phyloP scores from a whole-genome alignment of 2,888 invertebrate species.

The Caenorhabditis imperialis region DNA sequence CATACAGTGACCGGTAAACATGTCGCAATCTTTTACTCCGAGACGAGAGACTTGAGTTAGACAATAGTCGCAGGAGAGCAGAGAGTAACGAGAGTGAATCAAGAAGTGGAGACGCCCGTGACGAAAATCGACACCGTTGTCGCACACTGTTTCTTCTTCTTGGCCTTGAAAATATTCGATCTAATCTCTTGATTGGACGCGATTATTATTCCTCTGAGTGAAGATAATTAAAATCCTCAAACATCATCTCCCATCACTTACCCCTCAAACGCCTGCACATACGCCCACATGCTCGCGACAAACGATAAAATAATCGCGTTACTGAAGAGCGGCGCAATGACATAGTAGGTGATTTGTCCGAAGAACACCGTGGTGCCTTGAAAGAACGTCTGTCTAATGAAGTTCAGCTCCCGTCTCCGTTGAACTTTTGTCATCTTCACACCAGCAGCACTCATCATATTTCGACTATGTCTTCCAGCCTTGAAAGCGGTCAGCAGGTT shows the following conservation, averaged over 20 bases:
- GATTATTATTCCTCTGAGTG: constrained; percentile 11
- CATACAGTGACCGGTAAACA: no score
- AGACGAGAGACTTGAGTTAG: no score
- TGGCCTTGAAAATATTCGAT: neutral
- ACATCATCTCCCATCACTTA: neutral
- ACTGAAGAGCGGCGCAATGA: constrained; percentile 15
- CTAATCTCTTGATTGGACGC: constrained; percentile 18
- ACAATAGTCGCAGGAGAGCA: no score
- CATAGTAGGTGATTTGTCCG: constrained; percentile 24
- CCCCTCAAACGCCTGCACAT: constrained; percentile 38
- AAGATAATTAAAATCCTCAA: neutral
- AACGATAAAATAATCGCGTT: constrained; percentile 14
- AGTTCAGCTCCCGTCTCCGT: constrained; percentile 13
- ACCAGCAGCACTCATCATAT: constrained; percentile 13
- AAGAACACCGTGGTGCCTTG: constrained; percentile 19
- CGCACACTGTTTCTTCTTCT: constrained; percentile 14
- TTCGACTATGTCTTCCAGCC: constrained; percentile 13
- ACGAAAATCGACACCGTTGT: no score
- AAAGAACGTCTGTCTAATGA: constrained; percentile 27
- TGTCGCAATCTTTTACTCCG: no score
- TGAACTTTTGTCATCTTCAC: constrained; percentile 23
- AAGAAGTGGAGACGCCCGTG: no score
- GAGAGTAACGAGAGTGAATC: no score
- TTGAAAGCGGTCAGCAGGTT: constrained; percentile 28
- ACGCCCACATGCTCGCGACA: constrained; percentile 27